Base-by-base conservation (phyloP, 1,140 invertebrate genomes). In the Oryzaephilus surinamensis region DNA sequence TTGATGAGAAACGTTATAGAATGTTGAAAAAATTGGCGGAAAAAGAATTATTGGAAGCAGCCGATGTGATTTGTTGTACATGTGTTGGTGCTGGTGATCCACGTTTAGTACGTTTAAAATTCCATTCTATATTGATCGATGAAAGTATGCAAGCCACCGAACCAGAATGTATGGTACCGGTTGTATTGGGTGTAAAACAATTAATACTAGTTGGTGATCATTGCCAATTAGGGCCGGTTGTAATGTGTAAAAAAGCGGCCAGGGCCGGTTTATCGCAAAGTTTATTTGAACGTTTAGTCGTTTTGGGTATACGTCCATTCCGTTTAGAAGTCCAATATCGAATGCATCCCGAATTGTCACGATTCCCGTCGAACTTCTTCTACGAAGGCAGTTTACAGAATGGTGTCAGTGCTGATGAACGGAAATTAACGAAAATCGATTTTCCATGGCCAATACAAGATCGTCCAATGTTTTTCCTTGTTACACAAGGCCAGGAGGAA, bases 171-270 rank as follows among this genome's bases (percentile, higher is more conserved):
- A 99, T 67, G 99, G 96, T 2, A 4, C 93, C 97, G 0, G 94
- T 99, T 0, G 91, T 99, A 1, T 67, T 98, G 2, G 96, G 97
- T n/a, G 94, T 93, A 6, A 85, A 94, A 55, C 77, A 97, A 63
- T 65, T 98, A 1, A 94, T 98, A 39, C 72, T 99, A 0, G 95
- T 99, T 1, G 95, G 97, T 2, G 96, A 99, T 69, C 97, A 99
- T 62, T 99, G 97, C 55, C 96, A 99, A 65, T 69, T 99, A 16
- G 94, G 95, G 0, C 95, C 95, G 0, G 94, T 98, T 0, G 94
- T 98, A 0, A 99, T 99, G 94, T 99, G 95, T 65, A 99, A 99
- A 62, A 97, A 98, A 62, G 95, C 97, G 0, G 92, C 94, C 0
- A 76, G 87, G 34, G 95, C 96, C 15, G 97, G 97, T 0, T 73